Evolutionary conservation across 2,888 invertebrate genomes (phyloP), one percentile per base, ranked within the genome.

Genomic region (Glyphotaelius pellucidus): DNA sequence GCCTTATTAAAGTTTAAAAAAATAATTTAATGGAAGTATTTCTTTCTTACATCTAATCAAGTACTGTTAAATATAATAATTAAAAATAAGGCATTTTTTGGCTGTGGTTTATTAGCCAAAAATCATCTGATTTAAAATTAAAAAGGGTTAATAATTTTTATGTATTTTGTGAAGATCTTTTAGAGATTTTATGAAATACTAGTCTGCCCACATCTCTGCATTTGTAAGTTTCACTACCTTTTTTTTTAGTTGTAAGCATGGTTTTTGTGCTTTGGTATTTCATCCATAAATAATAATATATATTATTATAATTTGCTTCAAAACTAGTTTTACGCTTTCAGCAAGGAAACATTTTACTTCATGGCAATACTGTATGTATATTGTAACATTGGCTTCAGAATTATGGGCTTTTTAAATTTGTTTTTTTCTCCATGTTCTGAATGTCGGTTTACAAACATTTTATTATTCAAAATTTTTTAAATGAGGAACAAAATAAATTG

Each of bases 311-410:
- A 67, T 67, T 67, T 25, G 83, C 83, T 83, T 83, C 32, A 83
- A n/a, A 83, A 83, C 35, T 30, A 32, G 38, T 85, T 85, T 85
- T 42, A 85, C 38, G 85, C 85, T 85, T 85, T 85, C 85, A 85
- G 85, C 85, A 85, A 85, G 85, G 85, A 42, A 85, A 42, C 19
- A 85, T 42, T 32, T 85, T n/a, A 38, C 32, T 35, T 35, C 35
- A 38, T 85, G 35, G 85, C 38, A 42, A 38, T 42, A 85, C 32
- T 85, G 38, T 85, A 85, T n/a, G 84, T 84, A 84, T 15, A 31
- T 83, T 35, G 83, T 19, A 81, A 81, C 30, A 81, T 81, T 81
- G 81, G 31, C 31, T 32, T 67, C 52, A 67, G 52, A 67, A 67
- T 67, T 67, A 67, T 19, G 52, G 52, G 52, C 52, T 67, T 67